Base-by-base conservation (phyloP, 2,888 invertebrate species). In the Acronicta aceris region DNA sequence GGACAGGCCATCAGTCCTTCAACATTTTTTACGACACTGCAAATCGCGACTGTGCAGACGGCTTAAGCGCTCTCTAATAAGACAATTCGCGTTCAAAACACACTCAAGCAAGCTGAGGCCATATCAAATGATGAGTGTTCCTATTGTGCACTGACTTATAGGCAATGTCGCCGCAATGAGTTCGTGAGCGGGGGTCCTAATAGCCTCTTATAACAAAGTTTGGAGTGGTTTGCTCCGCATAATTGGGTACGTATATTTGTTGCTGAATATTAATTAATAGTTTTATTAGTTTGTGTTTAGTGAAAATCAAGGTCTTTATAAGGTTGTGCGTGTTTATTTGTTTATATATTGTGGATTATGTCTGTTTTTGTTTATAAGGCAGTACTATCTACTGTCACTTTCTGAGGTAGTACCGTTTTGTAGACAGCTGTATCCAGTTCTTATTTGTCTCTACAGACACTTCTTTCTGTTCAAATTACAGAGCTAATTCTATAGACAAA, bases 91-190 rank as follows among this genome's bases (percentile, higher is more conserved):
- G 89, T 92, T 90, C 93, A 84, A 64, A 45, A 61, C 90, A 84
- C 87, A 86, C 84, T 66, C 57, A 54, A 51, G 47, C 75, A 73
- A 70, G 81, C 83, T 79, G 91, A 91, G 92, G 92, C 91, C 92
- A 88, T 89, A 86, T 85, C 85, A 88, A 89, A 90, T 89, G 89
- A 89, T 82, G 84, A 81, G 82, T 84, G 83, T 68, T 74, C 71
- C 87, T 82, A 91, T 92, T 91, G 92, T 91, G 76, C 67, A 49
- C 74, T 86, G 88, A 90, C 85, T 86, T 90, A 90, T 91, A 82
- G 86, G 82, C 84, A 83, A 86, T 85, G 85, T 79, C 79, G 71
- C 66, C 74, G 73, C 83, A 87, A 88, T 88, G 81, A 79, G 63
- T 83, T 64, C 93, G 93, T 93, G 93, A 82, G 77, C 53, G 30